Base-by-base conservation (phyloP, 30 jellyfish, hydroid and myxozoan genomes). In the Chrysaora quinquecirrha region DNA sequence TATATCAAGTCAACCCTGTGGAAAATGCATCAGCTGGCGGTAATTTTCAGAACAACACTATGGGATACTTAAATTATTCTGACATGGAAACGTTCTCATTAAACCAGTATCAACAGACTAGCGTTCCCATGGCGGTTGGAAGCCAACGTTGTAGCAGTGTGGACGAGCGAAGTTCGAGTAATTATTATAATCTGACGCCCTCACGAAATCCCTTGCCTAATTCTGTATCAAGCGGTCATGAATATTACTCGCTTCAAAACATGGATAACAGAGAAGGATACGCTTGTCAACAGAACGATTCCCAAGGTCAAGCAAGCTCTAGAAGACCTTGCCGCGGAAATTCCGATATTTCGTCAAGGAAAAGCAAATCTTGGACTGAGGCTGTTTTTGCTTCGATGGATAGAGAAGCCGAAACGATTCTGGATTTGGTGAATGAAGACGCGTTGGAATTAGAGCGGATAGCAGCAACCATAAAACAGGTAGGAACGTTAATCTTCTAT, bases 381-480 rank as follows among this genome's bases (percentile, higher is more conserved):
- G 90, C 83, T 16, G 78, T 80, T n/a, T 80, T 80, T 50, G 83
- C 90, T 69, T 80, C 83, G 54, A 84, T 84, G 87, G 95, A 84
- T 34, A 69, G 95, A 20, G 88, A 73, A 65, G 88, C 85, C 62
- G 95, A 73, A 31, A 24, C 83, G 28, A 70, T 70, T 73, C 67
- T 84, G 48, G 95, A 73, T 28, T 76, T 70, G 64, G 88, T 73
- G 4, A 84, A 66, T 79, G 95, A 84, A 56, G 95, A 84, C 71
- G 87, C 85, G 63, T 34, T 84, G 88, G 95, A 84, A 65, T 75
- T 84, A 64, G 95, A 84, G 64, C 64, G 86, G 48, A 84, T 84
- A 52, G 95, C 95, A 58, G 95, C 95, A 0, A 84, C 95, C 11
- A 64, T 84, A 66, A 84, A 84, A 52, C 87, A 84, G 88, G 95